phyloP scores from a whole-genome alignment of 2,113 vertebrate species.

The Puffinus mauretanicus region DNA sequence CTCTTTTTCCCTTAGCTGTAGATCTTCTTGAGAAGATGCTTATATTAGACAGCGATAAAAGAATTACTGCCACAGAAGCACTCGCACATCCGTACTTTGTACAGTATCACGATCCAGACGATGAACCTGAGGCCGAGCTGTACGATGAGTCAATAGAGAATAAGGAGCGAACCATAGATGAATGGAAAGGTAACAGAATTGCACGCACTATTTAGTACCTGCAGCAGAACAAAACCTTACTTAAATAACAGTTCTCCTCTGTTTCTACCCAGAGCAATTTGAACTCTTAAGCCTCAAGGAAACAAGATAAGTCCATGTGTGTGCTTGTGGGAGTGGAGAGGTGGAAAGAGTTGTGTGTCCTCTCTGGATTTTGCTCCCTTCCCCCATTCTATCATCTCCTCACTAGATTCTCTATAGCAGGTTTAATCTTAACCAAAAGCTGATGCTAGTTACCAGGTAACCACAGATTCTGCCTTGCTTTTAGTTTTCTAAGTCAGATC shows the following conservation, averaged over 20 bases:
- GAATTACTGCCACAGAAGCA: constrained; percentile 89
- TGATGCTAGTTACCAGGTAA: not conserved
- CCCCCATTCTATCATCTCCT: not conserved
- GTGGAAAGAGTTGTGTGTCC: not conserved
- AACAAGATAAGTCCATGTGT: not conserved
- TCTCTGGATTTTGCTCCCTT: not conserved
- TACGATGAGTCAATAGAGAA: constrained; percentile 93
- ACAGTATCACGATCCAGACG: constrained; percentile 94
- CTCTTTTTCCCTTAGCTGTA: constrained; percentile 76
- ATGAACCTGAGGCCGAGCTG: constrained; percentile 89
- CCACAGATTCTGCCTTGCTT: not conserved
- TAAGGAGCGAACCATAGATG: constrained; percentile 89
- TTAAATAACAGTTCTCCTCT: not conserved
- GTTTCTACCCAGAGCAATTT: not conserved
- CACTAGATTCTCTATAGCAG: not conserved
- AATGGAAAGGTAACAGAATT: constrained; percentile 89
- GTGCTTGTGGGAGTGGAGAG: not conserved
- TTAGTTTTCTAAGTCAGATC: not conserved
- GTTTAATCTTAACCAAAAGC: not conserved
- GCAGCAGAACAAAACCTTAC: not conserved
- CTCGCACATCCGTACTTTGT: constrained; percentile 93
- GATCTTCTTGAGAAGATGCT: constrained; percentile 96
- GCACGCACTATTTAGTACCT: not conserved
- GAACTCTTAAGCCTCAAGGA: not conserved
- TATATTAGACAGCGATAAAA: constrained; percentile 93